Conservation (phyloP, 2,888 invertebrate genomes). For the Andrena hattorfiana region DNA sequence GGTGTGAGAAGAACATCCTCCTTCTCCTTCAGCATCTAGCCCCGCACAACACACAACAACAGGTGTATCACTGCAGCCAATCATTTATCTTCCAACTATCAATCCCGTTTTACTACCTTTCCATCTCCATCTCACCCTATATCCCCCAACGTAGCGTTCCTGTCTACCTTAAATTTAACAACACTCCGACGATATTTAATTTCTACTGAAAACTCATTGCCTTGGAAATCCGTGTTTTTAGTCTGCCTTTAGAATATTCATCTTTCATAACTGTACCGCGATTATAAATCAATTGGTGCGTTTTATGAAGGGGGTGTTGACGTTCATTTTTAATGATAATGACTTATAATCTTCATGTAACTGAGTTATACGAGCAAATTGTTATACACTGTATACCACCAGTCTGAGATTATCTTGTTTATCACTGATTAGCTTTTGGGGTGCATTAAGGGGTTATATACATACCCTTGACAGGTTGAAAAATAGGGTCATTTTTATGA, state of each 20-base stretch:
- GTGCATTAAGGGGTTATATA: too few species aligned
- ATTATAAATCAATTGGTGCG: too few species aligned
- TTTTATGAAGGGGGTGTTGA: too few species aligned
- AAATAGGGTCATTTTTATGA: too few species aligned
- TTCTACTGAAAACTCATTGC: neutral
- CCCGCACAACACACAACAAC: conserved; percentile 85
- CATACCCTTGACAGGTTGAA: too few species aligned
- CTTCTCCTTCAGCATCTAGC: conserved; percentile 91
- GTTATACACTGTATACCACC: too few species aligned
- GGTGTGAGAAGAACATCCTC: conserved; percentile 96
- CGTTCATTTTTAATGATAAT: too few species aligned
- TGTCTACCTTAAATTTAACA: neutral
- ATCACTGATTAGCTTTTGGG: too few species aligned
- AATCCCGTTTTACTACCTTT: conserved; percentile 24
- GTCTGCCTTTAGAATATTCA: neutral
- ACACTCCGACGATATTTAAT: neutral
- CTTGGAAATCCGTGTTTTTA: neutral
- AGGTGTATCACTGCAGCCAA: conserved; percentile 76
- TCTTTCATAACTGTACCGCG: too few species aligned
- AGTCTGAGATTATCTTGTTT: too few species aligned
- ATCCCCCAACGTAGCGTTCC: neutral
- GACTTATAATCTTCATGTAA: too few species aligned
- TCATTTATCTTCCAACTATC: conserved; percentile 47
- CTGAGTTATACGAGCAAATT: too few species aligned
- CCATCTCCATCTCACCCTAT: neutral